phyloP scores from a whole-genome alignment of 2,797 vertebrate species.

The Gephyroberyx darwinii region DNA sequence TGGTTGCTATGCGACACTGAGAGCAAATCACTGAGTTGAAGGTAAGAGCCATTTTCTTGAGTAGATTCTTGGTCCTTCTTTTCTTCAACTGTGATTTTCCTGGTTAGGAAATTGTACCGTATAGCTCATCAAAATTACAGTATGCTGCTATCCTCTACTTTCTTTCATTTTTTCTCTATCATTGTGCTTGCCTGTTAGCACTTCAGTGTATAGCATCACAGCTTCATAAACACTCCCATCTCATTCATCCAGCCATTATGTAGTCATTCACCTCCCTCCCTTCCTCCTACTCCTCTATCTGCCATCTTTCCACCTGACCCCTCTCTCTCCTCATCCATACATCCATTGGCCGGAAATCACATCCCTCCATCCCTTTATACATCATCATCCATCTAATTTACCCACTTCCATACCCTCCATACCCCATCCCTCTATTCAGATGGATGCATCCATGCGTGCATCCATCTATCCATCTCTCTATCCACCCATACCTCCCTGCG shows the following conservation, averaged over 20 bases:
- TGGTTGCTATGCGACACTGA: constrained; percentile 80
- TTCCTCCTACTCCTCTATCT: constrained; percentile 29
- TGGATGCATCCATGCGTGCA: background rate
- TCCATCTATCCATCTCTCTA: constrained; percentile 50
- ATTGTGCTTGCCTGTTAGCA: constrained; percentile 16
- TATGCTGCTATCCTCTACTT: constrained; percentile 8
- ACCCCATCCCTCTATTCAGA: too few relatives aligned
- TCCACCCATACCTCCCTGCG: constrained; percentile 37
- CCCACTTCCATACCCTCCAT: constrained; percentile 11
- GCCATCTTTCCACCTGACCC: constrained; percentile 48
- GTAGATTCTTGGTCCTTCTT: constrained; percentile 34
- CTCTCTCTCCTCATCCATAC: constrained; percentile 31
- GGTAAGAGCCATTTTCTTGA: constrained; percentile 45
- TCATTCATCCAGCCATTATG: constrained; percentile 51
- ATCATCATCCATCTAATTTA: constrained; percentile 50
- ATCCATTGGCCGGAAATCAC: background rate
- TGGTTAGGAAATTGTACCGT: constrained; percentile 26
- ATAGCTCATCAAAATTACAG: background rate
- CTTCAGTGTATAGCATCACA: constrained; percentile 13
- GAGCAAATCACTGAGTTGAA: constrained; percentile 51
- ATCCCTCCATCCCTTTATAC: constrained; percentile 29
- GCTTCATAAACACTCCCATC: constrained; percentile 47
- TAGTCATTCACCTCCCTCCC: constrained; percentile 34
- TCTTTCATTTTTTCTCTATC: constrained; percentile 1
- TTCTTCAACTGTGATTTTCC: constrained; percentile 14